Conservation (phyloP, 2,113 vertebrate species). For the Romanogobio albipinnatus region DNA sequence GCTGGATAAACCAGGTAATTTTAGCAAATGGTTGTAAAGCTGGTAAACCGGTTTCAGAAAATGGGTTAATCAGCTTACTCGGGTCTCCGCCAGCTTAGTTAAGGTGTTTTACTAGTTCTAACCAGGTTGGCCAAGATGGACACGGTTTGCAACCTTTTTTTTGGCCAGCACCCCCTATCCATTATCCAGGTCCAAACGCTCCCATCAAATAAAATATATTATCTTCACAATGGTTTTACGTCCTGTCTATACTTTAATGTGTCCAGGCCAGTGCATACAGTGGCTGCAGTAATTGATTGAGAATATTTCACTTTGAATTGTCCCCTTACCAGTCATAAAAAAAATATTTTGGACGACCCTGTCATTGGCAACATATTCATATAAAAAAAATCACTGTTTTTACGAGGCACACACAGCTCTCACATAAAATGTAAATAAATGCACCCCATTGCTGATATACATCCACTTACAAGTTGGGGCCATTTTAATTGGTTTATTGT, state of each 20-base stretch:
- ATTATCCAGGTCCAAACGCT: no score
- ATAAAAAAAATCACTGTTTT: background rate
- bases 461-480: background rate
- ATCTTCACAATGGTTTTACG: no score
- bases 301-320: background rate
- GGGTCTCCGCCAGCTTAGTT: background rate
- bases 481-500: background rate
- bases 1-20: constrained; percentile 8
- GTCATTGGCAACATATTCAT: background rate
- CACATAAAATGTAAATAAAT: background rate
- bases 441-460: background rate
- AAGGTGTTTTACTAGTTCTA: background rate
- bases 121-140: background rate
- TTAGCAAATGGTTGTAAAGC: background rate
- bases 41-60: background rate
- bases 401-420: background rate
- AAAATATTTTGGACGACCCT: background rate
- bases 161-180: no score
- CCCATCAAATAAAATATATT: no score
- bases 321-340: background rate
- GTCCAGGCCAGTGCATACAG: no score
- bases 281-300: background rate
- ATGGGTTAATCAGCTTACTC: background rate
- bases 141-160: no score
- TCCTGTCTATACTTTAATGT: no score